A percentile compares a stretch with the other conserved stretches of the same genome.
phyloP scores from a whole-genome alignment of 2,113 vertebrate species.

The Addax nasomaculatus region DNA sequence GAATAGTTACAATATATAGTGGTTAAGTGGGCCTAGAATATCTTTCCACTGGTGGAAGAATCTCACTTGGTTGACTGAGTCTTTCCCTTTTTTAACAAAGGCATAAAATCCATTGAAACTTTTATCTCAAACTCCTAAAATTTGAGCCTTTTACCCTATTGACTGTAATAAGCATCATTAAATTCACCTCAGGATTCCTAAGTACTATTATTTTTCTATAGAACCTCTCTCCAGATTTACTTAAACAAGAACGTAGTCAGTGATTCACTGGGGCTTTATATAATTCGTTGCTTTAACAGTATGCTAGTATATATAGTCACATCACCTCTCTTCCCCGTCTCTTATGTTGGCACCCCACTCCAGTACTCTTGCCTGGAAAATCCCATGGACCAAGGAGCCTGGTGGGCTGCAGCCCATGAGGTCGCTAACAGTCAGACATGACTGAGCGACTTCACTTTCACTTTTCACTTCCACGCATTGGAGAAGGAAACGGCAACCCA shows the following conservation, averaged over 20 bases:
- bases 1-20: neutral
- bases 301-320: too few relatives aligned
- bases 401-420: too few relatives aligned
- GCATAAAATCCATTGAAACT: neutral
- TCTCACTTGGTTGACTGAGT: neutral
- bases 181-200: neutral
- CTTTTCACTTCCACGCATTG: too few relatives aligned
- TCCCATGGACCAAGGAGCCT: too few relatives aligned
- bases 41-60: neutral
- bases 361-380: too few relatives aligned
- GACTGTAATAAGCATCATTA: neutral
- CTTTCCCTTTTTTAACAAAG: neutral
- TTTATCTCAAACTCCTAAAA: neutral
- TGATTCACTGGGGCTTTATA: neutral
- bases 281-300: neutral
- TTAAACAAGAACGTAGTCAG: neutral
- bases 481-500: too few relatives aligned
- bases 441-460: too few relatives aligned
- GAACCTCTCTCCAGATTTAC: neutral
- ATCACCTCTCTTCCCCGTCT: neutral
- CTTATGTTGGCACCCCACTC: too few relatives aligned
- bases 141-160: neutral
- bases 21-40: neutral
- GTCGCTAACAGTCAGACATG: too few relatives aligned
- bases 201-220: neutral